phyloP scores from a whole-genome alignment of 2,797 vertebrate genomes.

The Poecilia gillii region DNA sequence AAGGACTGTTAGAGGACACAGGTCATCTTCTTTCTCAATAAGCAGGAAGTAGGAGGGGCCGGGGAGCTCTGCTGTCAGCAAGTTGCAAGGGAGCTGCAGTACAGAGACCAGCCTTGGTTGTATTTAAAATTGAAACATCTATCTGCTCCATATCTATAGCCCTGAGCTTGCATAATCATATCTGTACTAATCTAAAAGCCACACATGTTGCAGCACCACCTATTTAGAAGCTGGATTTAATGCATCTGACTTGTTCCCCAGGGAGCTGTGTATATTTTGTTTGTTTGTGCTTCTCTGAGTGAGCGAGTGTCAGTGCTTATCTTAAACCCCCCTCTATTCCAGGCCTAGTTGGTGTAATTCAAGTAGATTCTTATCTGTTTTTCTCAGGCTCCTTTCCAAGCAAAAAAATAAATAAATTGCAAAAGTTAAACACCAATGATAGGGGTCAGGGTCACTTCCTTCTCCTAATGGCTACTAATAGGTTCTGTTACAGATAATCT shows the following conservation, averaged over 20 bases:
- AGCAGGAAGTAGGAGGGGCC: background rate
- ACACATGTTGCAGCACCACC: constrained; percentile 61
- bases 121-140: constrained; percentile 55
- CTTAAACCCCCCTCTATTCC: constrained; percentile 47
- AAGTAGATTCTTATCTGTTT: constrained; percentile 60
- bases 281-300: constrained; percentile 15
- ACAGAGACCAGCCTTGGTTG: constrained; percentile 11
- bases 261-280: constrained; percentile 42
- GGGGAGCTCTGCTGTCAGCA: background rate
- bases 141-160: constrained; percentile 52
- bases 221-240: constrained; percentile 64
- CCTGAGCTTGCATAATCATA: constrained; percentile 66
- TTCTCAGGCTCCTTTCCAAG: constrained; percentile 35
- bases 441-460: constrained; percentile 62
- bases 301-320: constrained; percentile 52
- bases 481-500: constrained; percentile 66
- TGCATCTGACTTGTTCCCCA: constrained; percentile 37
- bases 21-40: constrained; percentile 50
- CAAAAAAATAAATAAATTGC: constrained; percentile 21
- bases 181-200: constrained; percentile 63
- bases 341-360: constrained; percentile 50
- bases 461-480: constrained; percentile 67
- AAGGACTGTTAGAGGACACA: constrained; percentile 18
- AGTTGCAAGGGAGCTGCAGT: constrained; percentile 3
- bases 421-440: constrained; percentile 54